Evolutionary conservation across 2,113 vertebrate species (phyloP).

Genomic region (Alexandromys fortis): DNA sequence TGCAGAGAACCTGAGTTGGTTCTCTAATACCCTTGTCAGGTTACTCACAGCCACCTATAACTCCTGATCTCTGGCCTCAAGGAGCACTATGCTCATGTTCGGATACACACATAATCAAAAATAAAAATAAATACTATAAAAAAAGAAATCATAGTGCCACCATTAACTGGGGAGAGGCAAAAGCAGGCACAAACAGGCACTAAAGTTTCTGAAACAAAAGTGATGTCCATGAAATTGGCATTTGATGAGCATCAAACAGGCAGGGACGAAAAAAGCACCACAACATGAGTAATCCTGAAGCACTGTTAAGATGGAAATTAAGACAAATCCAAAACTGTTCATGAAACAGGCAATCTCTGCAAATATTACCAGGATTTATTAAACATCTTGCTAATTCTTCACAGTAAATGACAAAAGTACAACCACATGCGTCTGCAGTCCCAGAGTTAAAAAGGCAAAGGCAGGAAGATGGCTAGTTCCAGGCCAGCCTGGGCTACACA

Average conservation of each 20-base stretch:
- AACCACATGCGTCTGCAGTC: background rate
- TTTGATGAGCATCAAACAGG: background rate
- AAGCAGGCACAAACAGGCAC: background rate
- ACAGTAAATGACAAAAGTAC: background rate
- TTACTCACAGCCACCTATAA: background rate
- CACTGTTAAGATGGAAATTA: slow-evolving; percentile 32
- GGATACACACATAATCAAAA: background rate
- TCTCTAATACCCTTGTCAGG: background rate
- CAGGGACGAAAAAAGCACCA: background rate
- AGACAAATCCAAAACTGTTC: background rate
- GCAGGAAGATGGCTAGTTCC: background rate
- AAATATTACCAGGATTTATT: slow-evolving; percentile 14
- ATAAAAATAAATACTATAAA: background rate
- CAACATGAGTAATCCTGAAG: background rate
- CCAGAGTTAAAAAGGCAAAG: background rate
- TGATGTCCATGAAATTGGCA: background rate
- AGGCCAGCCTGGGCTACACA: background rate
- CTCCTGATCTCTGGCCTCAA: background rate
- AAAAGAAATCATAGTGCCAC: background rate
- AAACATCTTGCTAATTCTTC: slow-evolving; percentile 16
- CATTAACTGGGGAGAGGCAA: background rate
- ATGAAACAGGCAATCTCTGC: slow-evolving; percentile 19
- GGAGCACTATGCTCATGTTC: background rate
- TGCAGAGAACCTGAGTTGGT: background rate
- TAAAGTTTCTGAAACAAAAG: slow-evolving; percentile 3